phyloP scores from a whole-genome alignment of 2,797 vertebrate genomes.

The Gobionotothen gibberifrons region DNA sequence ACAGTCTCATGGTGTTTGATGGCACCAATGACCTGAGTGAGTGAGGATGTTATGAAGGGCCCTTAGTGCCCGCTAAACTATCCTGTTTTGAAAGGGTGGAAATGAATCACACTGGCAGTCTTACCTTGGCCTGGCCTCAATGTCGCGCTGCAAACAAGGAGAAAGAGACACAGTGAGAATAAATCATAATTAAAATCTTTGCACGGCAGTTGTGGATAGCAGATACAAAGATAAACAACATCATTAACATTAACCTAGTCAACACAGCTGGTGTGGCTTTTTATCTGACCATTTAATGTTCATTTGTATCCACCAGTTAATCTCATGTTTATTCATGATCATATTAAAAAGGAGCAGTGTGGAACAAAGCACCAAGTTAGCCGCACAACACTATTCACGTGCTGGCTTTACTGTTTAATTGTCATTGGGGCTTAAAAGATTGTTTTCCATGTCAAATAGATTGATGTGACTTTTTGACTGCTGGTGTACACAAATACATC shows the following conservation, averaged over 20 bases:
- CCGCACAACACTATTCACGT: conserved; percentile 24
- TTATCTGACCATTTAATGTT: conserved; percentile 72
- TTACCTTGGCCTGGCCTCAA: conserved; percentile 87
- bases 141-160: conserved; percentile 73
- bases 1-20: conserved; percentile 28
- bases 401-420: conserved; percentile 20
- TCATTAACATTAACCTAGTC: conserved; percentile 50
- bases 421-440: conserved; percentile 18
- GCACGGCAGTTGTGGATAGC: conserved; percentile 51
- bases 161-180: conserved; percentile 22
- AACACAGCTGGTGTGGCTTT: conserved; percentile 64
- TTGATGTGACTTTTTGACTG: conserved; percentile 22
- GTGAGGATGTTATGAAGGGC: conserved; percentile 38
- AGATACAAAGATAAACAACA: conserved; percentile 60
- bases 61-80: conserved; percentile 38
- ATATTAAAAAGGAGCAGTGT: conserved; percentile 56
- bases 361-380: conserved; percentile 31
- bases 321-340: conserved; percentile 65
- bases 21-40: conserved; percentile 23
- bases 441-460: conserved; percentile 28
- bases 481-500: not conserved
- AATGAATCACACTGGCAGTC: conserved; percentile 63
- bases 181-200: conserved; percentile 39
- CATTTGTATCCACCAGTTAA: conserved; percentile 60
- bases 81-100: conserved; percentile 50